A percentile compares a stretch with the other conserved stretches of the same genome.
These are phyloP conservation scores for Protomyctophum bolini DNA, from an alignment of 2,113 vertebrate genomes.

Conservation along the genomic window DNA sequence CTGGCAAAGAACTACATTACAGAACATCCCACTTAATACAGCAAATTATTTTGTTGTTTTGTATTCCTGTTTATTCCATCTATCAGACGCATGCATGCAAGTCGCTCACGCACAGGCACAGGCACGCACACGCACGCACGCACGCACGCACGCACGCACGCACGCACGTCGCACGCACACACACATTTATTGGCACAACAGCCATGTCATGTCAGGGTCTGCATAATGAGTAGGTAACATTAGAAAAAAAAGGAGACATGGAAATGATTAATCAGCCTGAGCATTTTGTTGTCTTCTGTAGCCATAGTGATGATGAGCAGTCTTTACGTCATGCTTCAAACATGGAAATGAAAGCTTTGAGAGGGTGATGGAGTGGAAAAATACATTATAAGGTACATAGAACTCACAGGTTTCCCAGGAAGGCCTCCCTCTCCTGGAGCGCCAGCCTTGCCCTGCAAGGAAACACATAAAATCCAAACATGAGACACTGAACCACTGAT, in stretches of 20 bases:
- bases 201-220: neutral
- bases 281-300: constrained; percentile 8
- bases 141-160: neutral
- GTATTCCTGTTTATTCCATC: constrained; percentile 39
- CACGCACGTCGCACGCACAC: neutral
- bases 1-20: neutral
- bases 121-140: neutral
- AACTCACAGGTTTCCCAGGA: constrained; percentile 86
- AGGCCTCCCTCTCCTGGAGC: constrained; percentile 87
- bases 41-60: constrained; percentile 19
- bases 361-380: constrained; percentile 7
- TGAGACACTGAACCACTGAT: neutral
- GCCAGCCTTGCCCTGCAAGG: constrained; percentile 89
- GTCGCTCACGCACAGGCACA: neutral
- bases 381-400: neutral
- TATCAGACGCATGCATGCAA: constrained; percentile 6
- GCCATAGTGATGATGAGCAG: constrained; percentile 2
- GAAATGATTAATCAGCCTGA: constrained; percentile 23
- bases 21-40: neutral
- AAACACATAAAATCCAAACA: constrained; percentile 46
- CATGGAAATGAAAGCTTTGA: constrained; percentile 17
- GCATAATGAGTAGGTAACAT: constrained; percentile 31
- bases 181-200: constrained; percentile 8
- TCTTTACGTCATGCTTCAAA: neutral
- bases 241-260: constrained; percentile 32